phyloP scores from a whole-genome alignment of 2,113 vertebrate species.

The Charadrius vociferus region DNA sequence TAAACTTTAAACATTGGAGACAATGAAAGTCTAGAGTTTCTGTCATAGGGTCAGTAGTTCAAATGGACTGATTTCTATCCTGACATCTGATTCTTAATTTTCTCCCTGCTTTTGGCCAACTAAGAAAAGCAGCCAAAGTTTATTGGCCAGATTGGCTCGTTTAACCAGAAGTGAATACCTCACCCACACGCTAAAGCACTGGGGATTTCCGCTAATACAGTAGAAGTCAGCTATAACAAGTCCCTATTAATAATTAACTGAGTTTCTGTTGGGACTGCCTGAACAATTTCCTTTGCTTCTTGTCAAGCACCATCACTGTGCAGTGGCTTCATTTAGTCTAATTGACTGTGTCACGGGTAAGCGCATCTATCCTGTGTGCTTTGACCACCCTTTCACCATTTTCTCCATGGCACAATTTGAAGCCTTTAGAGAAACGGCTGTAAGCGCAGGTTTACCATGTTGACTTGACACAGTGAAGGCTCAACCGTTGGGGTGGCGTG shows the following conservation, averaged over 20 bases:
- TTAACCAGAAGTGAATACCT: conserved; percentile 14
- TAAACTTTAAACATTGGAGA: conserved; percentile 19
- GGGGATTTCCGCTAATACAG: background rate
- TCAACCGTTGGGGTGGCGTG: accelerated
- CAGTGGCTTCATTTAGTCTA: background rate
- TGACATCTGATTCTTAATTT: conserved; percentile 28
- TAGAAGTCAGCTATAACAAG: background rate
- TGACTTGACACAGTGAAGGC: background rate
- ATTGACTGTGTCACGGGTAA: background rate
- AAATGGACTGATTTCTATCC: conserved; percentile 17
- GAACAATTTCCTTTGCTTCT: conserved; percentile 23
- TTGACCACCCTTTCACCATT: background rate
- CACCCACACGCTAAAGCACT: background rate
- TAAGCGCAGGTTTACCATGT: background rate
- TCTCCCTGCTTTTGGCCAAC: conserved; percentile 7
- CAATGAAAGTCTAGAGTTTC: conserved; percentile 13
- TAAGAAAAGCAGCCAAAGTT: conserved; percentile 13
- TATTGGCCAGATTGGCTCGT: conserved; percentile 13
- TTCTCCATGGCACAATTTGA: background rate
- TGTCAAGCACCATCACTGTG: background rate
- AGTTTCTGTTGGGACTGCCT: background rate
- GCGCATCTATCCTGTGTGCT: background rate
- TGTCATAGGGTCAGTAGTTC: conserved; percentile 8
- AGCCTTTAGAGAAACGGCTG: background rate
- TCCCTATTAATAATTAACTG: conserved; percentile 41